Evolutionary conservation across 2,888 invertebrate species (phyloP).

Genomic region (Euzophera pinguis): DNA sequence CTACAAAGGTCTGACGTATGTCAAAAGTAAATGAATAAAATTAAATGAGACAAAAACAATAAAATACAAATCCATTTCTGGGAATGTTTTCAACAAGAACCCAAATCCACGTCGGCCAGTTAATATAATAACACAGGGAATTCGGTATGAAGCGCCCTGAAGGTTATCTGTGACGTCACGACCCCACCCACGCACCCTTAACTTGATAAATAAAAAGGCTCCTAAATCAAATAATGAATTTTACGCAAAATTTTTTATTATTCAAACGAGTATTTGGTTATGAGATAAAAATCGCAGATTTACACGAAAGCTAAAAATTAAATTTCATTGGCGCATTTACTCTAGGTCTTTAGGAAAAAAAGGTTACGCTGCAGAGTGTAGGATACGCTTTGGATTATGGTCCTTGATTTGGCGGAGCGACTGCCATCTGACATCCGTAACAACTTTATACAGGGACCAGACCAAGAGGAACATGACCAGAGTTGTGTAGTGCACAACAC

Average conservation of each 20-base stretch:
- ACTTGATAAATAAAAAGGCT: not conserved
- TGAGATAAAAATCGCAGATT: not conserved
- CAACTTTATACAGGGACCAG: too few species aligned
- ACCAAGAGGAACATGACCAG: too few species aligned
- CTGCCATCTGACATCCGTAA: too few species aligned
- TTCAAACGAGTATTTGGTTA: not conserved
- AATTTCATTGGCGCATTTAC: too few species aligned
- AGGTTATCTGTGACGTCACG: constrained; percentile 9
- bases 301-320: not conserved
- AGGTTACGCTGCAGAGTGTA: too few species aligned
- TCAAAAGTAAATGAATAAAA: too few species aligned
- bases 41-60: too few species aligned
- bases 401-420: too few species aligned
- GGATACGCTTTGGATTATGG: too few species aligned
- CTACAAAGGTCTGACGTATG: too few species aligned
- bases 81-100: not conserved
- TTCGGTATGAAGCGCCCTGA: constrained; percentile 1
- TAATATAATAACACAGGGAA: constrained; percentile 4
- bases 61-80: not conserved
- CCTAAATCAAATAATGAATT: constrained; percentile 4
- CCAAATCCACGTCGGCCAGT: not conserved
- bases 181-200: not conserved
- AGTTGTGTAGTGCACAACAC: too few species aligned
- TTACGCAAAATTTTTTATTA: not conserved
- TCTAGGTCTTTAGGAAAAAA: too few species aligned